Evolutionary conservation across 2,797 vertebrate genomes (phyloP), one percentile per base, ranked within the genome.

Genomic region (Tragopan temminckii): DNA sequence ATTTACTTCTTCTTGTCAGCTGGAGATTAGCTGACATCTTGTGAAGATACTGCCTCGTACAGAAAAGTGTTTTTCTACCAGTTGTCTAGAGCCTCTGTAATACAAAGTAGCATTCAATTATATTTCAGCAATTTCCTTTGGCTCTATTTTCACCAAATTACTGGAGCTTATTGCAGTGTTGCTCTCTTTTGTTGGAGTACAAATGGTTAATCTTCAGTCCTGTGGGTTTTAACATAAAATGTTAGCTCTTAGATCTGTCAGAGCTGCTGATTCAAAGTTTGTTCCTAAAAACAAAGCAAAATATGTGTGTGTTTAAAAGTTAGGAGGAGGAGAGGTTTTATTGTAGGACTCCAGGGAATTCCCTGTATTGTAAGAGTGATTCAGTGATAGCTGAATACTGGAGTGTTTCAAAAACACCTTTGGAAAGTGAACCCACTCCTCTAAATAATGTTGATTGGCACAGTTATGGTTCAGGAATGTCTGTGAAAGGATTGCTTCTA

Each of bases 391-490:
- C 76, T 84, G 77, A 93, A 85, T 88, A 81, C 94, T 97, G 96
- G 96, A 90, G 63, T 93, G 90, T 96, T 97, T 97, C 91, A 95
- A 75, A 96, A 93, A 90, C 95, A 95, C 91, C 93, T 97, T 88
- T 88, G 79, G 87, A 90, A 90, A 57, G 45, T 82, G 81, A 96
- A 48, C 45, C 38, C 35, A 40, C 80, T 89, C 62, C 53, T 93
- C 80, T 80, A 57, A 92, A 86, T 93, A 90, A 92, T 82, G 78
- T 93, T 90, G 83, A 91, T 79, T 93, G 93, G 61, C 91, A 88
- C 79, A 80, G 53, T 95, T 89, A 77, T 88, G 68, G 71, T 87
- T 76, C 64, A 77, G 77, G 91, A 94, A 90, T 91, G 90, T 74
- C 77, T 88, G 88, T 95, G 79, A 75, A 94, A 68, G 35, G 36